Conservation (phyloP, 2,797 vertebrate genomes). For the Myoxocephalus aenaeus region DNA sequence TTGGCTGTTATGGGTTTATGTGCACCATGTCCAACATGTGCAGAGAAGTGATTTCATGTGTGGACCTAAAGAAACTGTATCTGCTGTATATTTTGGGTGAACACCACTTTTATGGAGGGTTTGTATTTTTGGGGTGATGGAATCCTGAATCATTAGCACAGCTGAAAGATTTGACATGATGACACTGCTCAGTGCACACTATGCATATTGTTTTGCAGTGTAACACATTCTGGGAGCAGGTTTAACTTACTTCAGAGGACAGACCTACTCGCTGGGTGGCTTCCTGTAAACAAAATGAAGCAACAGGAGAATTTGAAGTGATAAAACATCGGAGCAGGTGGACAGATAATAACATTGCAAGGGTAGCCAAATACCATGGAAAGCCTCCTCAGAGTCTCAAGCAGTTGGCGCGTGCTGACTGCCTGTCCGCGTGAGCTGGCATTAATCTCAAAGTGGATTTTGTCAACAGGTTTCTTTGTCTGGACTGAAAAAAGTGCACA, state of each 20-base stretch:
- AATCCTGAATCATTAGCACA: constrained; percentile 10
- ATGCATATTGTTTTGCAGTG: neutral
- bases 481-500: constrained; percentile 64
- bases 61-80: neutral
- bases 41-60: constrained; percentile 9
- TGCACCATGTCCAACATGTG: neutral
- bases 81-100: neutral
- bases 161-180: constrained; percentile 9
- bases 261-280: constrained; percentile 6
- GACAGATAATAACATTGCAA: constrained; percentile 33
- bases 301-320: constrained; percentile 15
- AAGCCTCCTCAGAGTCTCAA: constrained; percentile 61
- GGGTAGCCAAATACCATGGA: constrained; percentile 72
- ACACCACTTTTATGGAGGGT: neutral
- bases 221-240: constrained; percentile 1
- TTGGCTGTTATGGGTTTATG: neutral
- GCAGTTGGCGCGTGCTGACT: constrained; percentile 52
- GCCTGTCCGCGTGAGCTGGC: constrained; percentile 36
- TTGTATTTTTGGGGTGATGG: neutral
- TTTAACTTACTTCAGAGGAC: constrained; percentile 51
- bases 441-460: constrained; percentile 81
- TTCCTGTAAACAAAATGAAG: constrained; percentile 63
- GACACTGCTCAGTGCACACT: neutral
- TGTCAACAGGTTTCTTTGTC: constrained; percentile 74
- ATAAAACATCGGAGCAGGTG: constrained; percentile 44